phyloP scores from a whole-genome alignment of 2,797 vertebrate genomes.

The Lacerta agilis region DNA sequence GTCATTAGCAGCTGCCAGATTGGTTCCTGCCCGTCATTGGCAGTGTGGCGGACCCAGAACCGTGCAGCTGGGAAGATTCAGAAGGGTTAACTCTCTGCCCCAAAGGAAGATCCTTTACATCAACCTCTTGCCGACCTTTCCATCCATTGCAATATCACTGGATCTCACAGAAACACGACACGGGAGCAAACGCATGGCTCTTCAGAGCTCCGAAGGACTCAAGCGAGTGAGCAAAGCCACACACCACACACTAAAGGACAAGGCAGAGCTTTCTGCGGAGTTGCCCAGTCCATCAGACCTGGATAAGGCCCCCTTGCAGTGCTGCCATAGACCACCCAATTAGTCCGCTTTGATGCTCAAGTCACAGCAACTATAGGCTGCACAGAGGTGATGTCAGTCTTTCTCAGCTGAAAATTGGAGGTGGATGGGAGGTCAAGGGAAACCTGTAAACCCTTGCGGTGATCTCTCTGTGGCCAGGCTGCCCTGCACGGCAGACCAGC shows the following conservation, averaged over 20 bases:
- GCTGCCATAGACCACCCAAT: neutral
- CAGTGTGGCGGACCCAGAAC: too few species aligned
- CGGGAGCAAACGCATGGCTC: neutral
- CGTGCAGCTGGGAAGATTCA: too few species aligned
- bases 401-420: constrained; percentile 78
- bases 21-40: too few species aligned
- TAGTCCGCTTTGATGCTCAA: constrained; percentile 57
- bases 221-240: neutral
- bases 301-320: neutral
- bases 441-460: constrained; percentile 69
- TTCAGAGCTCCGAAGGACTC: neutral
- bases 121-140: neutral
- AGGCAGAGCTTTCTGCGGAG: neutral
- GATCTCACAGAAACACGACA: neutral
- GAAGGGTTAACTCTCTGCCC: neutral
- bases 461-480: constrained; percentile 83
- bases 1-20: too few species aligned
- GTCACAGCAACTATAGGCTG: constrained; percentile 84
- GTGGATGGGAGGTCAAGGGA: constrained; percentile 74
- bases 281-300: too few species aligned
- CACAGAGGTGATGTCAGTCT: constrained; percentile 85
- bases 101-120: neutral
- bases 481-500: constrained; percentile 69
- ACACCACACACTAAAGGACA: neutral
- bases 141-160: neutral